phyloP scores from a whole-genome alignment of 37 sponge, comb jelly and placozoan genomes.

The Cladorhizidae sp. region DNA sequence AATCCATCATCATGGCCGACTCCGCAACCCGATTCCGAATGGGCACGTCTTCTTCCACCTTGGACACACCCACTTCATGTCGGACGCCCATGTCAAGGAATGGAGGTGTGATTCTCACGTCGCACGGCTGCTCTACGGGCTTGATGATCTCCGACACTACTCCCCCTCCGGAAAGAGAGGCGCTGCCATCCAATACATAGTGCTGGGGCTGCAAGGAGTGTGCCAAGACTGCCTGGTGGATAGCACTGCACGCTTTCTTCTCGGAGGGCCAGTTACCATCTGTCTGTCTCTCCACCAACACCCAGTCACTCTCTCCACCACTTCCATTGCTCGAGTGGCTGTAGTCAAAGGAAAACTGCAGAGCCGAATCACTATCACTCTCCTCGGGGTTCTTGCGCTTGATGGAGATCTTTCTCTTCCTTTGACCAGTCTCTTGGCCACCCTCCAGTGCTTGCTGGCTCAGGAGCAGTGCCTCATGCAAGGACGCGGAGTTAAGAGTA shows the following conservation, averaged over 20 bases:
- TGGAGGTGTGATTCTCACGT: too few species aligned
- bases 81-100: too few species aligned
- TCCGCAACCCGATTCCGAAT: too few species aligned
- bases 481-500: background rate
- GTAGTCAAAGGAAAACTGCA: slow-evolving; percentile 24
- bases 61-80: too few species aligned
- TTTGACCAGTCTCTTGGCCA: background rate
- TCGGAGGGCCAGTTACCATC: slow-evolving; percentile 1
- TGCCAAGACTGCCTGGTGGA: background rate
- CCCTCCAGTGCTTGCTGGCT: background rate
- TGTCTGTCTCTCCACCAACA: background rate
- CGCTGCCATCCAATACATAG: too few species aligned
- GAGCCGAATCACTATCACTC: slow-evolving; percentile 1
- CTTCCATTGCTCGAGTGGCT: slow-evolving; percentile 38
- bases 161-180: too few species aligned
- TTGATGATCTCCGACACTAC: too few species aligned
- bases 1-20: too few species aligned
- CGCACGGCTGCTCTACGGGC: too few species aligned
- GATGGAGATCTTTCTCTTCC: slow-evolving; percentile 17
- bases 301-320: slow-evolving; percentile 28
- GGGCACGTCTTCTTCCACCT: too few species aligned
- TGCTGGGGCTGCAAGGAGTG: too few species aligned
- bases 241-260: slow-evolving; percentile 28
- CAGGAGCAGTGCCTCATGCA: background rate
- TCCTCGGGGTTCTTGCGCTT: slow-evolving; percentile 18